Base-by-base conservation (phyloP, 2,888 invertebrate genomes). In the Platerodrilus igneus region DNA sequence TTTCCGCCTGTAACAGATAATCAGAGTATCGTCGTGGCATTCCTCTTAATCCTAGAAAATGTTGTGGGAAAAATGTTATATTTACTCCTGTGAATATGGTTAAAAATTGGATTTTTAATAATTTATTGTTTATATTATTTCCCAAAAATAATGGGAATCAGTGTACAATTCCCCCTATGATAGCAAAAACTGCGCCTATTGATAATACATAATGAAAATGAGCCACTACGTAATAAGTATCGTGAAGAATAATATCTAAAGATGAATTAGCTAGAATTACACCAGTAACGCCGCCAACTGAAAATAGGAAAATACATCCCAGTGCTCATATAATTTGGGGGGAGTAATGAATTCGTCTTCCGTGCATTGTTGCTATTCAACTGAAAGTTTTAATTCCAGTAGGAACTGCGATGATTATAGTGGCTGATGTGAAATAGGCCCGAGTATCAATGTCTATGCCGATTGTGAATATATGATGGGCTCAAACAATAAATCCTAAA, bases 301-400 rank as follows among this genome's bases (percentile, higher is more conserved):
- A 84, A 67, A 87, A 86, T 72, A 86, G 65, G 63, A 84, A 83
- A 59, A 86, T 76, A 74, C 87, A 86, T 50, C 86, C 85, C 67
- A 85, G 56, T 18, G 78, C 71, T 75, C 84, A 86, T 57, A 81
- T 47, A 57, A 79, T 71, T 17, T 77, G 66, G 0, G 81, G 75
- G 0, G 72, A 75, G 55, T 73, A 76, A 33, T 69, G 70, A 57
- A 83, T 62, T 72, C 76, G 75, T 15, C 76, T 69, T 50, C 83
- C 83, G 58, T 79, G 75, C 13, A 85, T 50, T 8, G 83, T 83
- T 1, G 82, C 80, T 68, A 85, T 56, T 78, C 85, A 86, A 17
- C 83, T 81, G 69, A 86, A 86, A 70, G 88, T 76, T 77, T 87
- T 87, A 75, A 88, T 83, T 52, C 86, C 87, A 10, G 87, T 88